These are phyloP conservation scores for Pseudomugil tenellus DNA, from an alignment of 2,797 vertebrate species.

Conservation along the genomic window DNA sequence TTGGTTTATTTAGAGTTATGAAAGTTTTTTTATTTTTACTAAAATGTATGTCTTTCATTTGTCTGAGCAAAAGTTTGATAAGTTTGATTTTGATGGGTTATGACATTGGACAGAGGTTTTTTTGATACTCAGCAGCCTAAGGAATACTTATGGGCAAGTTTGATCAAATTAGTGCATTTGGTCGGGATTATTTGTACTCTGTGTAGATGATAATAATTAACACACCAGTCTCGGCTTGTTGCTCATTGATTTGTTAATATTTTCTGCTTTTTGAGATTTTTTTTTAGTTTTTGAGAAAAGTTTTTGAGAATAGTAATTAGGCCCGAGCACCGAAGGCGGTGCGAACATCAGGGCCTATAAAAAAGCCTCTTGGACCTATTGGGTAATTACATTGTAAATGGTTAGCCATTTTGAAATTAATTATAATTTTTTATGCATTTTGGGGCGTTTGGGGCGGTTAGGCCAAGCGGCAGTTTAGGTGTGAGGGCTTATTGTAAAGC, in stretches of 20 bases:
- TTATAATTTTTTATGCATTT: too few species aligned
- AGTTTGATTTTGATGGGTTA: slow-evolving; percentile 8
- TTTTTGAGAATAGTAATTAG: too few species aligned
- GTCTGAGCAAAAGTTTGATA: background rate
- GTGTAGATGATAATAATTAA: background rate
- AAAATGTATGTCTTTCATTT: background rate
- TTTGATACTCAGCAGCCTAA: background rate
- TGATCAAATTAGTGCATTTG: background rate
- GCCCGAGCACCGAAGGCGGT: too few species aligned
- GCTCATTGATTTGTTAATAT: background rate
- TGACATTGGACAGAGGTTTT: background rate
- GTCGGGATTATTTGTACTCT: background rate
- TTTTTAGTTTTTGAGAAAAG: too few species aligned
- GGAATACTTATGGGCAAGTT: background rate
- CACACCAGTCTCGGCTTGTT: background rate
- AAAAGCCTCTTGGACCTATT: too few species aligned
- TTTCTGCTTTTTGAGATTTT: too few species aligned
- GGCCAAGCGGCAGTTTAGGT: too few species aligned
- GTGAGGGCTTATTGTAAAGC: too few species aligned
- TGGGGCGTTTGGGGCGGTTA: too few species aligned
- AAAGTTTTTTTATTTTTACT: background rate
- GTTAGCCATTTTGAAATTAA: too few species aligned
- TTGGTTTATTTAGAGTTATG: background rate
- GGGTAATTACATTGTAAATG: too few species aligned
- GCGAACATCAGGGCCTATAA: too few species aligned